Conservation (phyloP, 2,113 vertebrate species). For the Empidonax traillii region DNA sequence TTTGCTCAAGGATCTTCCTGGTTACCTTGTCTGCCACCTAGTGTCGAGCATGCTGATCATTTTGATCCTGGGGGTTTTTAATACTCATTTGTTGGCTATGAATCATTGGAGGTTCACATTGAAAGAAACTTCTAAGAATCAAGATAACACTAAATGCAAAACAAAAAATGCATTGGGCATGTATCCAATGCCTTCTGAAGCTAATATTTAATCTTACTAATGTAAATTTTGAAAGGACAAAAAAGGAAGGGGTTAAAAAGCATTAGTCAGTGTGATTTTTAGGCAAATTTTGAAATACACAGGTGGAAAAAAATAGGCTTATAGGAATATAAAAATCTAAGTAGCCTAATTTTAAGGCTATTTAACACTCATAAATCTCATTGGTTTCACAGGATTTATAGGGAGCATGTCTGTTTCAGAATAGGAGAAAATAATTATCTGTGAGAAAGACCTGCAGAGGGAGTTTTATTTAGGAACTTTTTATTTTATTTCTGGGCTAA, state of each 20-base stretch:
- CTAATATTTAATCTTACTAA: not conserved
- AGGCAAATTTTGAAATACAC: not conserved
- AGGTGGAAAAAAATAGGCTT: not conserved
- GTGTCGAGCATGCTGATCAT: not conserved
- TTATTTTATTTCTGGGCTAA: not conserved
- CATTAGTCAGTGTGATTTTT: not conserved
- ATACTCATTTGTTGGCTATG: not conserved
- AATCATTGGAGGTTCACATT: not conserved
- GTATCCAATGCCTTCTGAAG: not conserved
- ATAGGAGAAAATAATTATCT: not conserved
- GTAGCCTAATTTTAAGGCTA: not conserved
- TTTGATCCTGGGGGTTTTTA: not conserved
- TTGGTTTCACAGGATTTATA: not conserved
- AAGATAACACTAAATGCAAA: not conserved
- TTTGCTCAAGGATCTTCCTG: not conserved
- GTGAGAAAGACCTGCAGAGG: not conserved
- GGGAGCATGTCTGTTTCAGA: not conserved
- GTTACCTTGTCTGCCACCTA: slow-evolving; percentile 53
- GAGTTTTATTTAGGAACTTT: not conserved
- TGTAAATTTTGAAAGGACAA: not conserved
- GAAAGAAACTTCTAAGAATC: not conserved
- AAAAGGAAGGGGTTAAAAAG: not conserved
- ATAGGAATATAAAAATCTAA: not conserved
- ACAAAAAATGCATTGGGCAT: not conserved
- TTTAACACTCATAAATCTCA: not conserved